phyloP scores from a whole-genome alignment of 64 coral and sea anemone genomes.

The Montipora cactus region DNA sequence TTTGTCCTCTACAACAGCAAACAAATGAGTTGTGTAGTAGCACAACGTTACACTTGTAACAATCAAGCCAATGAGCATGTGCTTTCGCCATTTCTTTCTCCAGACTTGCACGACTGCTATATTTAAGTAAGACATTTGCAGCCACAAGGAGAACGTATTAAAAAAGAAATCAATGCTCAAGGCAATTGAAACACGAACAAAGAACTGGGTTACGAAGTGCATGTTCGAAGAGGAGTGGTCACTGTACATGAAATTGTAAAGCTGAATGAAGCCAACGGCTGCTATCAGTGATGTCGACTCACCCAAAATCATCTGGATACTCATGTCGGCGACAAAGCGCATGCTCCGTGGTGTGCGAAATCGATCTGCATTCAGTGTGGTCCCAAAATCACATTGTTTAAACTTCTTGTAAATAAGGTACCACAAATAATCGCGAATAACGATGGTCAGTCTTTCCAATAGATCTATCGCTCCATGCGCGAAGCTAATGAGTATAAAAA shows the following conservation, averaged over 20 bases:
- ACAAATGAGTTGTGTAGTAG: constrained; percentile 25
- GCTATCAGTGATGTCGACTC: constrained; percentile 80
- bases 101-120: constrained; percentile 57
- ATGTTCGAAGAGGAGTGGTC: background rate
- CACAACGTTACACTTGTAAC: constrained; percentile 39
- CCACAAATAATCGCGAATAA: constrained; percentile 78
- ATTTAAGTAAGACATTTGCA: constrained; percentile 72
- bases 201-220: constrained; percentile 21
- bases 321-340: constrained; percentile 77
- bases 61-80: constrained; percentile 62
- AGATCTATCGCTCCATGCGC: constrained; percentile 74
- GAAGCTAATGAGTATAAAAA: constrained; percentile 68
- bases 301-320: constrained; percentile 76
- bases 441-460: constrained; percentile 75
- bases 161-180: constrained; percentile 69
- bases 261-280: constrained; percentile 71
- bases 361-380: background rate
- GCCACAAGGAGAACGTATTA: constrained; percentile 68
- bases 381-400: background rate
- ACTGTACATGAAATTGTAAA: constrained; percentile 69
- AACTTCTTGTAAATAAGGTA: constrained; percentile 75
- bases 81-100: constrained; percentile 63
- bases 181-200: constrained; percentile 41
- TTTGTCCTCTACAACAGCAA: constrained; percentile 50
- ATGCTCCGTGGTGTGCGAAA: constrained; percentile 75